Evolutionary conservation across 2,113 vertebrate genomes (phyloP), one percentile per base, ranked within the genome.

Genomic region (Leptobrachium ailaonicum): DNA sequence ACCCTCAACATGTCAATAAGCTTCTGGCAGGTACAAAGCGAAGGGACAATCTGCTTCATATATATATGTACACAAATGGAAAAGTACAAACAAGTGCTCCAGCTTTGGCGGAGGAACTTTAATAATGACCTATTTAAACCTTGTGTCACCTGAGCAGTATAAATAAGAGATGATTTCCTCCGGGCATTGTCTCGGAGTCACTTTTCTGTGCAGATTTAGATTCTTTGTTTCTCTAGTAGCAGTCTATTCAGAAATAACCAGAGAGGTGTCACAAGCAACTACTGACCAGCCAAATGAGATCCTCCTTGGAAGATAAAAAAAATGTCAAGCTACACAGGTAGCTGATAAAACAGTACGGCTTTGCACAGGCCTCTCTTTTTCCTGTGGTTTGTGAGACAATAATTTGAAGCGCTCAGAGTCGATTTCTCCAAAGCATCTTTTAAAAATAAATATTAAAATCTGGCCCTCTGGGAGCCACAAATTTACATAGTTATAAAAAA

Each of bases 151-250:
- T 60, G 6, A 2, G 6, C 41, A 43, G 41, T 63, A 60, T 44
- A 74, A 74, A 74, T 44, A 74, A 60, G 40, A 10, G 4, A 71
- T 71, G 6, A 60, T 44, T 44, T 42, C 42, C 6, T 41, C 14
- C 32, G 1, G 50, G 50, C n/a, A 20, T 54, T 0, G 13, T 50
- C 6, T 40, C 20, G 54, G 20, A 72, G 47, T 72, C 70, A n/a
- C 72, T 41, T 13, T 44, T 62, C 54, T 20, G 2, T 32, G 42
- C 41, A 74, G n/a, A 74, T 74, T 73, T 43, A 60, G 54, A 58
- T 42, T 60, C 40, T 32, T 32, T 54, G 50, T 54, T 60, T 60
- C 47, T 4, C 0, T 50, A 50, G 56, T 12, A 60, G 56, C 6
- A 11, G 56, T 60, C 9, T 60, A 12, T 1, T 60, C 56, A 60